Evolutionary conservation across 2,888 invertebrate species (phyloP), one percentile per base, ranked within the genome.

Genomic region (Drosophila niveifrons): DNA sequence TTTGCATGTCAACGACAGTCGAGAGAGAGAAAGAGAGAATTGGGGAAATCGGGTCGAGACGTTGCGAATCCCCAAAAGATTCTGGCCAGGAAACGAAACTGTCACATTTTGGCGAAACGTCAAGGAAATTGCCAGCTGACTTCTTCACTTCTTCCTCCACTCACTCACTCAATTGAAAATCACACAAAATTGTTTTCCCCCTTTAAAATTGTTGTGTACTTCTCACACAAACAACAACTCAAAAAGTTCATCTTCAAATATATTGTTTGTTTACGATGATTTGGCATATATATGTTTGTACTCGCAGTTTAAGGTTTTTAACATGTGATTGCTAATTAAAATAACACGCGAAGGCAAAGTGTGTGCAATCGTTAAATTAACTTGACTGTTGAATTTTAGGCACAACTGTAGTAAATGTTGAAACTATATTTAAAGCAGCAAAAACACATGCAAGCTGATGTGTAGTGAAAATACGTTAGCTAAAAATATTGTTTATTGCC

Each of bases 1-100:
- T 83, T 86, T 79, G 86, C 88, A 90, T 85, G 90, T 85, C 90
- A 88, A 78, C 83, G 57, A 52, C 86, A 78, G 66, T 56, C 31
- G 44, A 39, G 55, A 41, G 55, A 31, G 31, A 55, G 44, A 36
- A 3, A 10, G 36, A 11, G 36, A 11, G 11, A 36, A 3, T 36
- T n/a, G 34, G 34, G 34, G 11, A 3, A n/a, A 23, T 23, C 23
- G 23, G 23, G 23, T 23, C 23, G 11, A 36, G 34, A n/a, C 36
- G 36, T 36, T 36, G 53, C 58, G 39, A 44, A 51, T 43, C 47
- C 48, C 63, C 51, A 39, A 47, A 72, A 58, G 66, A 66, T 64
- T 65, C 39, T 56, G 58, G 23, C 63, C 63, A 55, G 64, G 51
- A 68, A 72, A 65, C 66, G 51, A 34, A 67, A 63, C 66, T 77